phyloP scores from a whole-genome alignment of 2,888 invertebrate species.

The Camponotus fellah region DNA sequence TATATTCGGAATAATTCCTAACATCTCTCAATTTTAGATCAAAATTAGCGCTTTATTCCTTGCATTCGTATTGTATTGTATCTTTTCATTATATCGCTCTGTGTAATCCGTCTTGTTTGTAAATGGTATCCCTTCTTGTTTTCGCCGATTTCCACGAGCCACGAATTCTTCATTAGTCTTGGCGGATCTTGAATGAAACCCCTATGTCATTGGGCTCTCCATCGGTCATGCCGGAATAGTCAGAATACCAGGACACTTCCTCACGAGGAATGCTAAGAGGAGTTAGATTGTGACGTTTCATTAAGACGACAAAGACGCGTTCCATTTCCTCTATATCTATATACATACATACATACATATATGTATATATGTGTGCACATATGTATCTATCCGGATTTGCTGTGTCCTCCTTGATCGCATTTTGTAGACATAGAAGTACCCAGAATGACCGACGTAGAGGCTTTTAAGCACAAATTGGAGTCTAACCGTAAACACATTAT shows the following conservation, averaged over 20 bases:
- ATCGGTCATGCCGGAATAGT: constrained; percentile 64
- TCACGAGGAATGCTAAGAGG: constrained; percentile 58
- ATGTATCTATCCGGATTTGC: constrained; percentile 36
- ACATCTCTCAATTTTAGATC: background rate
- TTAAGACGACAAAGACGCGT: constrained; percentile 74
- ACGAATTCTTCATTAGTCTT: constrained; percentile 38
- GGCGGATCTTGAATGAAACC: constrained; percentile 57
- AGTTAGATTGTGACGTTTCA: constrained; percentile 75
- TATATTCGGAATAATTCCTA: background rate
- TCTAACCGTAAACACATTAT: constrained; percentile 61
- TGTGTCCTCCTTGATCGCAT: constrained; percentile 51
- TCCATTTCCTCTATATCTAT: constrained; percentile 12
- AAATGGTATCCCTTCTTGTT: constrained; percentile 5
- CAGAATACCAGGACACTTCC: constrained; percentile 63
- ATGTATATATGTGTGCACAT: background rate
- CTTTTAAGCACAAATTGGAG: constrained; percentile 65
- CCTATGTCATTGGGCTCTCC: constrained; percentile 51
- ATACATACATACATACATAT: background rate
- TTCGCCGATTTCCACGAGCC: background rate
- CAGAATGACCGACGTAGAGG: constrained; percentile 57
- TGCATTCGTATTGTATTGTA: background rate
- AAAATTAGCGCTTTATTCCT: background rate
- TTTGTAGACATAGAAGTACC: constrained; percentile 47
- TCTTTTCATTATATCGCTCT: background rate
- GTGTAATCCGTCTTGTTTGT: background rate